Evolutionary conservation across 2,113 vertebrate genomes (phyloP), one percentile per base, ranked within the genome.

Genomic region (Bombycilla garrulus): DNA sequence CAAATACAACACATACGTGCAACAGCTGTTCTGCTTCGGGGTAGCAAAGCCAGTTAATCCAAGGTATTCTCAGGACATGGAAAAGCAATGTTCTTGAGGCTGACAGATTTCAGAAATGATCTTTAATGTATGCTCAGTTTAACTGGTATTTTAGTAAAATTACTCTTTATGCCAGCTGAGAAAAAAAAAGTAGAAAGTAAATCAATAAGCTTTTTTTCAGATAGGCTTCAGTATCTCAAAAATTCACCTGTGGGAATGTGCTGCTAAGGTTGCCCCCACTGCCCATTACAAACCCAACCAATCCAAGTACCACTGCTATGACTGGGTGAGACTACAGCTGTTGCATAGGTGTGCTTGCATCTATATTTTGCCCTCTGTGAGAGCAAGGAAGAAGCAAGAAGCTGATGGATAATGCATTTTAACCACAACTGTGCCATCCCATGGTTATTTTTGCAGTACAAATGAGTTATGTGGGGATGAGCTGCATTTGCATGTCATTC

Each of bases 51-150:
- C 58, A 83, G n/a, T 42, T 66, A 92, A 56, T 73, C 71, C 38
- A 29, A 79, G 72, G 86, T 92, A 67, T 73, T 91, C 81, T 62
- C 31, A 73, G 84, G 58, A 78, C 95, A 78, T 9, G 26, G 65
- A 60, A 88, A 81, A 79, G 51, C 60, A 89, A 26, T 6, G 23
- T 44, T 95, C 60, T 71, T 58, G 82, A 77, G 64, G 60, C 22
- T 88, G 85, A 81, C 79, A 73, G 79, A 82, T 90, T 92, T 90
- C 94, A 66, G 76, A 94, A 93, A 66, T 70, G 10, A 72, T 86
- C 54, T 94, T 76, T 80, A 90, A 88, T 11, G 54, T 60, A 66
- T 81, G 66, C 90, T 90, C 3, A 4, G 29, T 90, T 93, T 72
- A 94, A 90, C 56, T 77, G 79, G 35, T 61, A 77, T 94, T 82